Percentiles rank a stretch among this genome's conserved stretches.
phyloP scores from a whole-genome alignment of 30 jellyfish, hydroid and myxozoan species.

The Aurelia aurita region DNA sequence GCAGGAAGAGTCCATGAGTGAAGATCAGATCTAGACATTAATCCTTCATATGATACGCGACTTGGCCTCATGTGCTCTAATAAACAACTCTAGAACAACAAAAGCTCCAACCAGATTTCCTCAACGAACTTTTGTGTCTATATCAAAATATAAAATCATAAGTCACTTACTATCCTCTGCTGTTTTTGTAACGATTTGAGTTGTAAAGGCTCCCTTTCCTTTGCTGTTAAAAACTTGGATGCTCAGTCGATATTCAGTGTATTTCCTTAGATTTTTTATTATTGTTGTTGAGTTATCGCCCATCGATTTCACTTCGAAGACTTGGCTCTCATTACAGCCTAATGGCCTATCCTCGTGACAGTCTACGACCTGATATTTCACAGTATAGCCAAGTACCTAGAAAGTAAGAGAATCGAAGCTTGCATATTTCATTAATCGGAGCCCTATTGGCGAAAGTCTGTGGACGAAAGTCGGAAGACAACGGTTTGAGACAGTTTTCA shows the following conservation, averaged over 20 bases:
- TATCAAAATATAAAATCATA: no score
- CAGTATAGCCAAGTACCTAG: constrained; percentile 48
- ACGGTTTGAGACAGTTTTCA: no score
- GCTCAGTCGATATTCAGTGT: constrained; percentile 29
- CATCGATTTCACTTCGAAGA: constrained; percentile 28
- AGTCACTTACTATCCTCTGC: constrained; percentile 64
- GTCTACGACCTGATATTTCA: constrained; percentile 49
- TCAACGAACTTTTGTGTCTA: no score
- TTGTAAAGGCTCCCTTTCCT: constrained; percentile 49
- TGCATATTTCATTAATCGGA: not conserved
- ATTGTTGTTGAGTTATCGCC: constrained; percentile 8
- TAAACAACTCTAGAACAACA: no score
- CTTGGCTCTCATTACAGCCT: constrained; percentile 63
- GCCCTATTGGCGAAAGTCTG: not conserved
- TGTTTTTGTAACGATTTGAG: constrained; percentile 19
- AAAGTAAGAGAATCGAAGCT: not conserved
- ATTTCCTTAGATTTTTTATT: constrained; percentile 35
- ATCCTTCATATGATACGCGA: no score
- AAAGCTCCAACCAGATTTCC: no score
- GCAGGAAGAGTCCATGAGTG: no score
- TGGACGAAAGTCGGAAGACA: not conserved
- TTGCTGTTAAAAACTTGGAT: constrained; percentile 60
- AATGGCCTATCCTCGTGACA: constrained; percentile 57
- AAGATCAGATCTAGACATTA: no score
- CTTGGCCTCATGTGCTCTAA: no score